Evolutionary conservation across 2,113 vertebrate species (phyloP).

Genomic region (Gymnogyps californianus): DNA sequence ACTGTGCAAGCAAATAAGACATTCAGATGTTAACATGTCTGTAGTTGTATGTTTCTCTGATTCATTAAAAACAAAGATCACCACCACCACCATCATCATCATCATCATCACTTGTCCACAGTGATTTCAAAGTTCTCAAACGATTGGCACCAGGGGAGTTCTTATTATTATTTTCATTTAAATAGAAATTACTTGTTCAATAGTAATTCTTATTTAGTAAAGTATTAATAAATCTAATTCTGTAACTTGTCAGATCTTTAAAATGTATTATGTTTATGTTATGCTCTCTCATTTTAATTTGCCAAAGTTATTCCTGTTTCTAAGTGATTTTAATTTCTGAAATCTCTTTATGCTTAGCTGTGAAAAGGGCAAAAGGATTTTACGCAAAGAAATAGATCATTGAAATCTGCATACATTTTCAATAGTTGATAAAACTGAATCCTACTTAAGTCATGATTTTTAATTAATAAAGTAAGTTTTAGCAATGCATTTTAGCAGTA

Average conservation of each 20-base stretch:
- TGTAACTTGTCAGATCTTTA: not conserved
- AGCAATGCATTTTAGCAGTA: not conserved
- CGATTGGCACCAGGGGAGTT: rapidly evolving
- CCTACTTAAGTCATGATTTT: not conserved
- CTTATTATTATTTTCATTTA: not conserved
- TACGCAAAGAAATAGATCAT: not conserved
- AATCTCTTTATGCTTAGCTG: not conserved
- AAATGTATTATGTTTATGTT: not conserved
- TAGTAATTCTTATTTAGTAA: not conserved
- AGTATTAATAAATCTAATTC: not conserved
- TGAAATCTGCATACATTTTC: not conserved
- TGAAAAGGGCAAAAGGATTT: not conserved
- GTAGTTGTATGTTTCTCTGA: not conserved
- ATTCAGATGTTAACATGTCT: not conserved
- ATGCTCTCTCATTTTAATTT: not conserved
- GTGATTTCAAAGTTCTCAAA: not conserved
- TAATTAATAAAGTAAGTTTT: not conserved
- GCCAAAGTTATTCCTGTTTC: not conserved
- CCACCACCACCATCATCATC: too few species aligned
- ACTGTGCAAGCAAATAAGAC: not conserved
- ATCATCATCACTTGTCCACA: not conserved
- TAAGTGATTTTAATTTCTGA: not conserved
- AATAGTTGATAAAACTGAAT: not conserved
- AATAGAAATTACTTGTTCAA: not conserved
- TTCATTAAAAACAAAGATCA: not conserved